Base-by-base conservation (phyloP, 1,140 invertebrate genomes). In the Heliconius himera region DNA sequence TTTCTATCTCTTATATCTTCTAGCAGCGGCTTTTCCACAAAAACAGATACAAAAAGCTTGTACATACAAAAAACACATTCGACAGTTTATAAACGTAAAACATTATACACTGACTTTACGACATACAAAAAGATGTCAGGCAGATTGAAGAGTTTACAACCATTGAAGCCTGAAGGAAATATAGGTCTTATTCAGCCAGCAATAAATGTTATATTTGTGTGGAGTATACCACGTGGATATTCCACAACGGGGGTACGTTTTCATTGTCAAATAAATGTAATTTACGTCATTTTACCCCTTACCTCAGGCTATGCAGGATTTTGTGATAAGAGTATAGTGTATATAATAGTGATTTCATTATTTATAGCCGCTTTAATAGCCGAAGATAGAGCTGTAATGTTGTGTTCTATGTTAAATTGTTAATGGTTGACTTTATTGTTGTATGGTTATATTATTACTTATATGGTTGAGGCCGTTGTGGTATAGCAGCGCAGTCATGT, bases 221-320 rank as follows among this genome's bases (percentile, higher is more conserved):
- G 36, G 54, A 26, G 38, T 46, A 76, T 78, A 77, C 70, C 54
- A 71, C 71, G 74, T 71, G 77, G 56, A 54, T 78, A 79, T 75
- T 70, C 73, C 79, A 46, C 77, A 60, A 54, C 36, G 51, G 77
- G 41, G 77, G 78, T 77, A 81, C 73, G 72, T 72, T 82, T 84
- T 82, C 74, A 81, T 82, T 84, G 79, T 81, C 81, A 84, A 81
- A 83, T 84, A 84, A 81, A 84, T 81, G 80, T 81, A 84, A 84
- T 82, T 84, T 83, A 84, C 82, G 77, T 77, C 70, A 70, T 77
- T 81, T 82, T 81, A 76, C 81, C 78, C 51, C 71, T 82, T 78
- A 78, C 70, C 81, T 81, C 77, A 75, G 79, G 81, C 79, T 84
- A 79, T 82, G 81, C 78, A 78, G 79, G 80, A 80, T 82, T 80